These are phyloP conservation scores for Lycocerus yunnanus DNA, from an alignment of 2,888 invertebrate genomes.

Conservation along the genomic window DNA sequence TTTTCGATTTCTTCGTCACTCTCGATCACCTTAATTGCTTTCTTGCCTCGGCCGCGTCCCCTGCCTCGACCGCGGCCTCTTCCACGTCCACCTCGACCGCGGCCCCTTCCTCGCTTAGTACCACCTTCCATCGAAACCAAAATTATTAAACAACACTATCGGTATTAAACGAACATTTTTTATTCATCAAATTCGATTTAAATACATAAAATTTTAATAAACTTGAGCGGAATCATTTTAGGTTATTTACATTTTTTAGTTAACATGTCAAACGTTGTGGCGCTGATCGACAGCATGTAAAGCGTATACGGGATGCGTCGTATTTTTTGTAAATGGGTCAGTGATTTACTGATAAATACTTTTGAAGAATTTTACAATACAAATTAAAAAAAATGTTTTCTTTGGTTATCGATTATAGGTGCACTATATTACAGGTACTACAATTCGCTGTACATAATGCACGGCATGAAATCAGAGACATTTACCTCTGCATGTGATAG, in stretches of 20 bases:
- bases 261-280: not conserved
- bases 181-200: not conserved
- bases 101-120: constrained; percentile 68
- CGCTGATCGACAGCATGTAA: not conserved
- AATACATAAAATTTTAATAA: not conserved
- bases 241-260: not conserved
- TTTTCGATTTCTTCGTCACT: constrained; percentile 64
- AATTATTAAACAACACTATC: not conserved
- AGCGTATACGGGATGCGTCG: not conserved
- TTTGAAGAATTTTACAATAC: no score
- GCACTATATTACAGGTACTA: no score
- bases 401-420: not conserved
- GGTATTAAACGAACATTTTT: not conserved
- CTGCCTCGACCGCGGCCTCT: constrained; percentile 76
- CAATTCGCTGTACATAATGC: no score
- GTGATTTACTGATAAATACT: no score
- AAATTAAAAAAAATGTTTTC: not conserved
- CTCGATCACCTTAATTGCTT: constrained; percentile 72
- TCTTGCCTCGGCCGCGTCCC: constrained; percentile 73
- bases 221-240: not conserved
- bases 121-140: constrained; percentile 47
- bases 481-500: no score
- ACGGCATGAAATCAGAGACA: no score
- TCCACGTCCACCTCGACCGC: constrained; percentile 79
- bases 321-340: not conserved